Conservation (phyloP, 2,797 vertebrate species). For the Sebastes aleutianus region DNA sequence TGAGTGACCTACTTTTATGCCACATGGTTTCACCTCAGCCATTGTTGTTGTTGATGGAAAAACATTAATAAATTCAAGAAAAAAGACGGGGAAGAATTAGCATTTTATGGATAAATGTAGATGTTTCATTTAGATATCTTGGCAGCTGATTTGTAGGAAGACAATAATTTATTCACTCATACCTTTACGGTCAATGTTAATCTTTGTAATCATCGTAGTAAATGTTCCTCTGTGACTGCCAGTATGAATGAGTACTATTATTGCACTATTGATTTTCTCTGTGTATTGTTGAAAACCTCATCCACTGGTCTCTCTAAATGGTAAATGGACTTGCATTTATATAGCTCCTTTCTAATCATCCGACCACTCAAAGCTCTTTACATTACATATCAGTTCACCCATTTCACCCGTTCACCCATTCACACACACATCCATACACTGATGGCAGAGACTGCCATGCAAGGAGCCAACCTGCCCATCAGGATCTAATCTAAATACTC, state of each 20-base stretch:
- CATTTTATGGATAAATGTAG: not conserved
- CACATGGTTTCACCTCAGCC: not conserved
- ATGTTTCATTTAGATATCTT: not conserved
- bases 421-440: too few species aligned
- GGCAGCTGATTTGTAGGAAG: not conserved
- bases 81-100: not conserved
- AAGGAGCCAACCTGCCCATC: too few species aligned
- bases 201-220: not conserved
- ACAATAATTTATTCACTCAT: not conserved
- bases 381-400: too few species aligned
- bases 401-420: too few species aligned
- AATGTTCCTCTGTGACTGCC: not conserved
- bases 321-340: too few species aligned
- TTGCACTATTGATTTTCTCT: conserved; percentile 1
- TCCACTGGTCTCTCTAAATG: not conserved
- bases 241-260: not conserved
- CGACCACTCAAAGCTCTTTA: too few species aligned
- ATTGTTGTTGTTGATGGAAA: not conserved
- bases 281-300: not conserved
- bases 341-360: too few species aligned
- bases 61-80: not conserved
- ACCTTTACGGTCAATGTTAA: not conserved
- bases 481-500: too few species aligned
- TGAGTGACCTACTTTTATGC: not conserved
- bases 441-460: too few species aligned